Percentiles rank a stretch among this genome's conserved stretches.
Evolutionary conservation across 2,888 invertebrate genomes (phyloP).

Genomic region (Trissolcus japonicus): DNA sequence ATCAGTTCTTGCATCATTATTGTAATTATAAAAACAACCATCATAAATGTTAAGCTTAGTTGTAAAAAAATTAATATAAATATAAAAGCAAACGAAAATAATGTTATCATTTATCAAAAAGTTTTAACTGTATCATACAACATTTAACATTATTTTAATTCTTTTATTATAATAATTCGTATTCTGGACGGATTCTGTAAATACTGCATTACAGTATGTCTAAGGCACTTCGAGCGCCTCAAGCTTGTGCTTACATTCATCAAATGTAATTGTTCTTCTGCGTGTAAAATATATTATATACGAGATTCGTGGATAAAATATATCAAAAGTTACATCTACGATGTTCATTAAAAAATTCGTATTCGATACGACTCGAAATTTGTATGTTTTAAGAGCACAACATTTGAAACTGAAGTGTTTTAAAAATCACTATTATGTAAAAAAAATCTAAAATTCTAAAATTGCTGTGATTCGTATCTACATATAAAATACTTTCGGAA

Average conservation of each 20-base stretch:
- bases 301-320: neutral
- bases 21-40: neutral
- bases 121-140: neutral
- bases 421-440: too few species aligned
- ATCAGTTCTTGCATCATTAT: neutral
- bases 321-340: too few species aligned
- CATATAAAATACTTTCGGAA: too few species aligned
- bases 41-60: neutral
- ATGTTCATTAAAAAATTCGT: too few species aligned
- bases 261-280: neutral
- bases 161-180: neutral
- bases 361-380: too few species aligned
- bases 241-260: neutral
- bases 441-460: too few species aligned
- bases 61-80: neutral
- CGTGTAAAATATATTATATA: neutral
- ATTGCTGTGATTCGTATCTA: too few species aligned
- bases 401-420: too few species aligned
- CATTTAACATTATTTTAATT: neutral
- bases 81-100: slow-evolving; percentile 12
- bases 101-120: slow-evolving; percentile 4
- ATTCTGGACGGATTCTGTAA: too few species aligned
- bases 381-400: too few species aligned
- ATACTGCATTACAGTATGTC: neutral
- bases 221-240: too few species aligned